Base-by-base conservation (phyloP, 2,888 invertebrate species). In the Drosophila pseudotakahashii region DNA sequence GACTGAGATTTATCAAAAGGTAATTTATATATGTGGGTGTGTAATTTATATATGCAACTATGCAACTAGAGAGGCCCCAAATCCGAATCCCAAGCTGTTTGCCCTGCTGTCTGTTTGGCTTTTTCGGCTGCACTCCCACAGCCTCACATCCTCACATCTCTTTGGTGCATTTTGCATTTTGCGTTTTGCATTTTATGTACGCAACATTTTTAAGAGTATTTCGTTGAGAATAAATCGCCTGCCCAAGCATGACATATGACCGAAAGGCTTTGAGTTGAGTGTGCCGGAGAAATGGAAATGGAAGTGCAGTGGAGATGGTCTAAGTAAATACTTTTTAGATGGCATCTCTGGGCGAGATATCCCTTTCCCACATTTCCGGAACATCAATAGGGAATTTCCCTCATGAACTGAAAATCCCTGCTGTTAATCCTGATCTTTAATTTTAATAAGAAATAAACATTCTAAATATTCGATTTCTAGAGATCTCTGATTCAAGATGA, bases 1-100 rank as follows among this genome's bases (percentile, higher is more conserved):
- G 88, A 82, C 91, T 90, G 85, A 91, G 91, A 91, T 91, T 91
- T 91, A 91, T 91, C 91, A 91, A 91, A 91, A 91, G 91, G 91
- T 91, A 91, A 91, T 91, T 91, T 91, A 91, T 91, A 89, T 89
- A 90, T 90, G 87, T 77, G 86, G 70, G 72, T 77, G 83, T 75
- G 72, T 75, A 73, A 78, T 84, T 86, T 87, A 84, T 87, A 80
- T 75, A 78, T 77, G 77, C 70, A 75, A 67, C 76, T 63, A 75
- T 77, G 77, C 70, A 75, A 67, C 76, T 62, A 73, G 30, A 54
- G 16, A 19, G 14, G 14, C 23, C 10, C 44, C 42, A 13, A 37
- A 42, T 34, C 34, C 34, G 34, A 55, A 59, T 63, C 48, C 48
- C 52, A 62, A 70, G 57, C 67, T 75, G 74, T 76, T 76, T 78